Conservation (phyloP, 2,888 invertebrate species). For the Diplazon laetatorius region DNA sequence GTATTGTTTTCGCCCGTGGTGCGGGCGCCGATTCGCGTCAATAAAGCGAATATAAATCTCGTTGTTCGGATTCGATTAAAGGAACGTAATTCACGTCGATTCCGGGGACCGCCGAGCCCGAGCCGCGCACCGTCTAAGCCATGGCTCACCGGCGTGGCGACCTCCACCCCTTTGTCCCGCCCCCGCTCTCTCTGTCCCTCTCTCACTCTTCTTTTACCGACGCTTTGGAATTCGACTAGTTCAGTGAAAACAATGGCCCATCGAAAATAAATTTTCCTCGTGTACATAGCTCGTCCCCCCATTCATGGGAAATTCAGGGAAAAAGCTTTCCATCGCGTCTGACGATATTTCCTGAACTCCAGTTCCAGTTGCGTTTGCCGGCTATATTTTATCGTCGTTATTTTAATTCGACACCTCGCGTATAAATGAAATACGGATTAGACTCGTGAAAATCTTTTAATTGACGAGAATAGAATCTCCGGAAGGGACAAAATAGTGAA, state of each 20-base stretch:
- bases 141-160: background rate
- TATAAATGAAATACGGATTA: slow-evolving; percentile 29
- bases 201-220: slow-evolving; percentile 50
- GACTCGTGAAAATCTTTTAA: slow-evolving; percentile 34
- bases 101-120: background rate
- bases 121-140: background rate
- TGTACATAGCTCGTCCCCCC: slow-evolving; percentile 18
- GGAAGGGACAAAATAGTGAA: background rate
- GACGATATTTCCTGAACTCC: slow-evolving; percentile 5
- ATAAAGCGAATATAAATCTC: slow-evolving; percentile 80
- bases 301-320: slow-evolving; percentile 41
- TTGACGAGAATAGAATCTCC: slow-evolving; percentile 13
- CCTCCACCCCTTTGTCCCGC: too few relatives aligned
- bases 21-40: slow-evolving; percentile 71
- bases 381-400: slow-evolving; percentile 1
- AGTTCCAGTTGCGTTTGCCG: background rate
- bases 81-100: slow-evolving; percentile 68
- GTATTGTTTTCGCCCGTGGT: slow-evolving; percentile 25
- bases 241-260: slow-evolving; percentile 76
- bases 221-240: slow-evolving; percentile 67
- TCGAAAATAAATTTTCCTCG: slow-evolving; percentile 71
- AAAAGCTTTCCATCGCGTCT: slow-evolving; percentile 12
- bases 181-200: background rate
- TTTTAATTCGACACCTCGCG: slow-evolving; percentile 34
- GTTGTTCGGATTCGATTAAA: slow-evolving; percentile 78